phyloP scores from a whole-genome alignment of 2,888 invertebrate genomes.

The Microplitis deprimator region DNA sequence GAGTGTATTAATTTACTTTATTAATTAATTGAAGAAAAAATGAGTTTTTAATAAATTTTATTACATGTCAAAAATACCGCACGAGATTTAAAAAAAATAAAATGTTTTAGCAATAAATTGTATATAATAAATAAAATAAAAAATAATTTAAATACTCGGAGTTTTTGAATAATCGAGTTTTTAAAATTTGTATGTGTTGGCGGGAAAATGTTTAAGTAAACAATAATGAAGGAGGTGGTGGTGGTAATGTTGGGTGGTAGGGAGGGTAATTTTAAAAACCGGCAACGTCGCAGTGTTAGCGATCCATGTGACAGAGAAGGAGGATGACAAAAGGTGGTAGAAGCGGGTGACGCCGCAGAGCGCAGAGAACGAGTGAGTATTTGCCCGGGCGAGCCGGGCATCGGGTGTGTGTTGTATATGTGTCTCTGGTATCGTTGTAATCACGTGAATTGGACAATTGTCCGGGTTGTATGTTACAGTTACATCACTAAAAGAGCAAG shows the following conservation, averaged over 20 bases:
- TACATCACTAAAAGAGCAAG: background rate
- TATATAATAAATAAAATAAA: background rate
- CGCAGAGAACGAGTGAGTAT: conserved; percentile 66
- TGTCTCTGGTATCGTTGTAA: conserved; percentile 49
- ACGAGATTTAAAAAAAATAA: background rate
- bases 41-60: background rate
- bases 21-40: background rate
- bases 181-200: conserved; percentile 52
- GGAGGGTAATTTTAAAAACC: conserved; percentile 4
- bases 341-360: conserved; percentile 66
- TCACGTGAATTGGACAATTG: conserved; percentile 24
- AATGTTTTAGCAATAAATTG: background rate
- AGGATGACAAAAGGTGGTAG: conserved; percentile 70
- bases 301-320: conserved; percentile 71
- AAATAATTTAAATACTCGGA: too few species aligned
- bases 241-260: background rate
- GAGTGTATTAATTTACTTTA: background rate
- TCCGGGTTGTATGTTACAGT: background rate
- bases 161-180: too few species aligned
- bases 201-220: conserved; percentile 53
- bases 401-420: conserved; percentile 58
- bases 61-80: background rate
- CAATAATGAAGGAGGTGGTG: conserved; percentile 39
- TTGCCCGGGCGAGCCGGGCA: conserved; percentile 68
- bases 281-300: conserved; percentile 59